Base-by-base conservation (phyloP, 2,113 vertebrate species). In the Ramphastos sulfuratus region DNA sequence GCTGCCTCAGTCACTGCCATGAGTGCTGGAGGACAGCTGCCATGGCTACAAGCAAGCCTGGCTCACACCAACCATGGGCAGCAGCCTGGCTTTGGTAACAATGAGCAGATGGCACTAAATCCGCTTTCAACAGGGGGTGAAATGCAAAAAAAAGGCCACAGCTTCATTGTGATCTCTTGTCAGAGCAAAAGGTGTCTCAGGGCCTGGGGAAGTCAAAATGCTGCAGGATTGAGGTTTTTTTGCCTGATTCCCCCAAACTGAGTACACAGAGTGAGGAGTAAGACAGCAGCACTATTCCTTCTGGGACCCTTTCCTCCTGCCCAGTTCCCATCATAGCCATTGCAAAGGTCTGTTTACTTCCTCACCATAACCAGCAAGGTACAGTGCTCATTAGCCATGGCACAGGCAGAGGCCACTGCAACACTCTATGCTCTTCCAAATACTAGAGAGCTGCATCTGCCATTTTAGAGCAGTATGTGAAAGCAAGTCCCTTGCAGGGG, bases 61-160 rank as follows among this genome's bases (percentile, higher is more conserved):
- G 55, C 89, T 44, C 12, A 17, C 71, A 79, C 76, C 10, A 19
- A 52, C 81, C 59, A n/a, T 78, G 39, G 85, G 46, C 46, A 87
- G 74, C 66, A 70, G 84, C 81, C 39, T 24, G 37, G 81, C 56
- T 82, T 84, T 74, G 60, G 60, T 75, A 86, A 85, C 2, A 3
- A 78, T 86, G 81, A 56, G 50, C 85, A 85, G 74, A 87, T 60
- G 30, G 58, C 52, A 42, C 59, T 87, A 60, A 92, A 79, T 91
- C 65, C 12, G 33, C 6, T 25, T 27, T 60, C 3, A 15, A 66
- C 35, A 48, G 56, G 35, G 39, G 55, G 37, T 65, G 63, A 91
- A 87, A 75, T 37, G 75, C 65, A 85, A 85, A 80, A 77, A 77
- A 82, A 35, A 72, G 79, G 65, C 77, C 65, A 46, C 70, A 1